A percentile compares a stretch with the other conserved stretches of the same genome.
Evolutionary conservation across 2,797 vertebrate species (phyloP).

Genomic region (Crax fasciolata): DNA sequence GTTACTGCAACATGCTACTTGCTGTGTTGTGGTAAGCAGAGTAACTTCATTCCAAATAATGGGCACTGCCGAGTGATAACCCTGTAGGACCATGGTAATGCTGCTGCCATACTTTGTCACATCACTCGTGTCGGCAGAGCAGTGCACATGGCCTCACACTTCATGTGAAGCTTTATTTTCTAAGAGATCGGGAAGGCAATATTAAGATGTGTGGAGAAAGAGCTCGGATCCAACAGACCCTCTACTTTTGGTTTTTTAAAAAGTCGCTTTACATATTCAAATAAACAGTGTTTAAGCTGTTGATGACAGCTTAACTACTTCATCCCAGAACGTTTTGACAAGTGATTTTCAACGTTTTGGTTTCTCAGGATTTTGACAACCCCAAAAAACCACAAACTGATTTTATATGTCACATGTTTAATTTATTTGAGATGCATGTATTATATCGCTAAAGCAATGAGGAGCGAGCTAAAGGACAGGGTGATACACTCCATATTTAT

Average conservation of each 20-base stretch:
- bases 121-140: neutral
- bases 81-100: conserved; percentile 49
- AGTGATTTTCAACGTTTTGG: conserved; percentile 48
- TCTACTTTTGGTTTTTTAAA: neutral
- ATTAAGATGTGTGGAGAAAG: conserved; percentile 24
- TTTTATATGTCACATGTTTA: conserved; percentile 58
- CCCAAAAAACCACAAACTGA: conserved; percentile 26
- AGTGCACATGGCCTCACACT: neutral
- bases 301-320: conserved; percentile 68
- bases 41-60: conserved; percentile 65
- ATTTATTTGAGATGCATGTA: conserved; percentile 57
- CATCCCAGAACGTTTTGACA: conserved; percentile 66
- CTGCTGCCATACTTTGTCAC: conserved; percentile 36
- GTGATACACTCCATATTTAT: conserved; percentile 30
- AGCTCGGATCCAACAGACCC: conserved; percentile 28
- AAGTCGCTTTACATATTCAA: conserved; percentile 65
- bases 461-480: conserved; percentile 17
- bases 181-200: neutral
- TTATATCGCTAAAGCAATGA: conserved; percentile 16
- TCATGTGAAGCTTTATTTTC: neutral
- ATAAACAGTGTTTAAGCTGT: conserved; percentile 69
- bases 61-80: conserved; percentile 37
- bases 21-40: conserved; percentile 57
- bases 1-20: conserved; percentile 72
- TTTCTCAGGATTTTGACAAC: conserved; percentile 57